A percentile compares a stretch with the other conserved stretches of the same genome.
Conservation (phyloP, 2,888 invertebrate genomes). For the Limenitis camilla region DNA sequence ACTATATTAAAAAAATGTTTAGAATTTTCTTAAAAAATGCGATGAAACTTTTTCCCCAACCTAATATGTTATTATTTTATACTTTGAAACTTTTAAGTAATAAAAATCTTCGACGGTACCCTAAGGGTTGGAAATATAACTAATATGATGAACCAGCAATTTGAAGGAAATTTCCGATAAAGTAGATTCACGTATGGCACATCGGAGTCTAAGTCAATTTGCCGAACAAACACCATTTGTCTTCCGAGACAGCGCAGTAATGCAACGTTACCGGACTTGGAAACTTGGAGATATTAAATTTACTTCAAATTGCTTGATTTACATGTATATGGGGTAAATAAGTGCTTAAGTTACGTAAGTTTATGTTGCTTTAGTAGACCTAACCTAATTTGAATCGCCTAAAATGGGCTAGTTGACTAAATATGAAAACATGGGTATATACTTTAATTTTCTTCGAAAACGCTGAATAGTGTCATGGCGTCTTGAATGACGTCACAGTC, state of each 20-base stretch:
- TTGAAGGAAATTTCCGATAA: slow-evolving; percentile 10
- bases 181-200: slow-evolving; percentile 26
- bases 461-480: too few species aligned
- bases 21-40: too few species aligned
- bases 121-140: neutral
- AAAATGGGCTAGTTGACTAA: too few species aligned
- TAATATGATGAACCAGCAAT: too few species aligned
- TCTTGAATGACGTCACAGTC: too few species aligned
- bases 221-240: slow-evolving; percentile 40
- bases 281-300: slow-evolving; percentile 20
- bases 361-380: neutral
- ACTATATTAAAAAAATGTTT: too few species aligned
- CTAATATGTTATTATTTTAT: too few species aligned
- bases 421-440: too few species aligned
- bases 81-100: too few species aligned
- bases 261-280: slow-evolving; percentile 28
- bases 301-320: slow-evolving; percentile 12
- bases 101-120: too few species aligned
- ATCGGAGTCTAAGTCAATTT: slow-evolving; percentile 35
- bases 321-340: slow-evolving; percentile 6
- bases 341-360: neutral
- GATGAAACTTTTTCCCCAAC: too few species aligned
- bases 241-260: slow-evolving; percentile 29
- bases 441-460: too few species aligned
- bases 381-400: neutral